Percentiles rank a stretch among this genome's conserved stretches.
Evolutionary conservation across 2,113 vertebrate genomes (phyloP).

Genomic region (Callionymus lyra): DNA sequence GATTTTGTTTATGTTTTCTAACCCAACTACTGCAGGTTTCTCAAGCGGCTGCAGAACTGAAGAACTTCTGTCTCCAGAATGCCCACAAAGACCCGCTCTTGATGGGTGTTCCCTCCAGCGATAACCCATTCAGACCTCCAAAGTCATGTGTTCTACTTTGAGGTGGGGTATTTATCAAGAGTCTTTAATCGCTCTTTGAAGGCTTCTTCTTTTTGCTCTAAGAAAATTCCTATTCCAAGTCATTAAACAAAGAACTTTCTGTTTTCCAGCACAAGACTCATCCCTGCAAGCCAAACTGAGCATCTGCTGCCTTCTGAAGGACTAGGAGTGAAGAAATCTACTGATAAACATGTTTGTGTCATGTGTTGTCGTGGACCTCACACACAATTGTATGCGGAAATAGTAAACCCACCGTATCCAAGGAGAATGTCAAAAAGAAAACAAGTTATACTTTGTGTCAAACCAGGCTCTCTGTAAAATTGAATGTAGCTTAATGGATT

Average conservation of each 20-base stretch:
- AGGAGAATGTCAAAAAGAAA: too few species aligned
- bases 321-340: too few species aligned
- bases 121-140: conserved; percentile 72
- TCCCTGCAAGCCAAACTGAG: conserved; percentile 3
- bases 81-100: conserved; percentile 70
- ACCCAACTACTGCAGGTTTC: conserved; percentile 52
- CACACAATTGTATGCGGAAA: too few species aligned
- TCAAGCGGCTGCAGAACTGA: conserved; percentile 67
- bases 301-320: conserved; percentile 1
- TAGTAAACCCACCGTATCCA: too few species aligned
- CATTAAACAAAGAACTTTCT: conserved; percentile 2
- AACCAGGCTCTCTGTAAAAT: too few species aligned
- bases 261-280: conserved; percentile 13
- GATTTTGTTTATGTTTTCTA: neutral
- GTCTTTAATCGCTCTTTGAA: neutral
- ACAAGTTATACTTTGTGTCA: too few species aligned
- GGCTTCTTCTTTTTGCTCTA: neutral
- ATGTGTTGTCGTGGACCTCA: too few species aligned
- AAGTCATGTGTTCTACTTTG: conserved; percentile 68
- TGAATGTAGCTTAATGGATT: too few species aligned
- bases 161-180: conserved; percentile 25
- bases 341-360: too few species aligned
- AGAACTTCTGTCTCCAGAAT: conserved; percentile 70
- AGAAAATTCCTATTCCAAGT: too few species aligned
- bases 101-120: conserved; percentile 65